A percentile compares a stretch with the other conserved stretches of the same genome.
Evolutionary conservation across 1,140 invertebrate species (phyloP).

Genomic region (Papilio aristodemus): DNA sequence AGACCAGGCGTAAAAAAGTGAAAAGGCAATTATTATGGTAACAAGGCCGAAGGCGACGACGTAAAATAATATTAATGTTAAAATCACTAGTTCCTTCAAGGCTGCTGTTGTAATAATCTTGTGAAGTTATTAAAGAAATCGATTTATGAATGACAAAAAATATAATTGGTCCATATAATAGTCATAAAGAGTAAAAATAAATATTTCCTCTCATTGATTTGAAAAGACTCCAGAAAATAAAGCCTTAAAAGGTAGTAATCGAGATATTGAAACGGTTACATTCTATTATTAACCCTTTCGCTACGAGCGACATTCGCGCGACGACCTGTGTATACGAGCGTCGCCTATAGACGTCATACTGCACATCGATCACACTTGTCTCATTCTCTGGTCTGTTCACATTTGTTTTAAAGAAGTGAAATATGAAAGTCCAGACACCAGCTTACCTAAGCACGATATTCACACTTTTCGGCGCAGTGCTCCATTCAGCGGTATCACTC

Average conservation of each 20-base stretch:
- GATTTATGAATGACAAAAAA: neutral
- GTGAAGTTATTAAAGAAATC: slow-evolving; percentile 9
- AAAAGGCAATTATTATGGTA: slow-evolving; percentile 41
- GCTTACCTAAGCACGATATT: no score
- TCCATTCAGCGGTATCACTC: no score
- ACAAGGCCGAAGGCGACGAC: slow-evolving; percentile 38
- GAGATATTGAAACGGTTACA: no score
- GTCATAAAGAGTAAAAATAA: neutral
- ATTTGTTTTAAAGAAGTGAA: no score
- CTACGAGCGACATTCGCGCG: no score
- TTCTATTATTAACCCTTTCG: no score
- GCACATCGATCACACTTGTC: no score
- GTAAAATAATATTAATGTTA: slow-evolving; percentile 25
- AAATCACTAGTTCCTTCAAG: neutral
- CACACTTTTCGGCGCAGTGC: no score
- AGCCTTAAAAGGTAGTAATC: neutral
- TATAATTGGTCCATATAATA: neutral
- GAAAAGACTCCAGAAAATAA: neutral
- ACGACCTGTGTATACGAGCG: no score
- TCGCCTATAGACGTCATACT: no score
- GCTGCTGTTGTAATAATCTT: slow-evolving; percentile 1
- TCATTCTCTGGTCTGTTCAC: no score
- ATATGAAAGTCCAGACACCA: no score
- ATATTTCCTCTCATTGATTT: neutral
- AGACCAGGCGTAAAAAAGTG: slow-evolving; percentile 44